Evolutionary conservation across 2,888 invertebrate genomes (phyloP).

Genomic region (Dryococelus australis): DNA sequence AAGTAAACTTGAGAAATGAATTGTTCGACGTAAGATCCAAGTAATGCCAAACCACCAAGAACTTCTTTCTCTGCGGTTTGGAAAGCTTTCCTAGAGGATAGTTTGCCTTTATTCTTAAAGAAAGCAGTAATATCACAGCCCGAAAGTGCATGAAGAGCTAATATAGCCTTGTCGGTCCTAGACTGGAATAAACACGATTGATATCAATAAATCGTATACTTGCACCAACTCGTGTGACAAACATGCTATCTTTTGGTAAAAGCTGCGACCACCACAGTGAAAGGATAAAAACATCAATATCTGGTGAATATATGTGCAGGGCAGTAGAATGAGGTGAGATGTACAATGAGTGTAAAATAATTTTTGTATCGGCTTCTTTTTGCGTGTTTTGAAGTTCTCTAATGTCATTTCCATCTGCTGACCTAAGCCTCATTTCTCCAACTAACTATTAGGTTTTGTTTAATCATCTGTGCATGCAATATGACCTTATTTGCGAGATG

Average conservation of each 20-base stretch:
- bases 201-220: neutral
- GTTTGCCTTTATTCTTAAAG: neutral
- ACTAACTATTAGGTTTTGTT: neutral
- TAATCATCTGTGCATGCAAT: neutral
- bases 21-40: neutral
- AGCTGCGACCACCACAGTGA: conserved; percentile 34
- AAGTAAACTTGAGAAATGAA: conserved; percentile 8
- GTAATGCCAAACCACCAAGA: neutral
- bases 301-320: conserved; percentile 25
- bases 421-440: conserved; percentile 16
- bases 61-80: neutral
- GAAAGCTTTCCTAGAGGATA: neutral
- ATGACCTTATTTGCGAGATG: neutral
- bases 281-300: conserved; percentile 27
- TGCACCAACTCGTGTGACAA: conserved; percentile 30
- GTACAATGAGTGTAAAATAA: neutral
- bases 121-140: neutral
- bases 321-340: neutral
- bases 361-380: neutral
- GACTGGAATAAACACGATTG: neutral
- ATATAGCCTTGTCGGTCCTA: neutral
- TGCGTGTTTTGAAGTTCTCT: neutral
- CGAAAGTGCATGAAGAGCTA: neutral
- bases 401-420: neutral
- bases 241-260: conserved; percentile 33